A percentile compares a stretch with the other conserved stretches of the same genome.
Conservation (phyloP, 2,113 vertebrate species). For the Indicator indicator region DNA sequence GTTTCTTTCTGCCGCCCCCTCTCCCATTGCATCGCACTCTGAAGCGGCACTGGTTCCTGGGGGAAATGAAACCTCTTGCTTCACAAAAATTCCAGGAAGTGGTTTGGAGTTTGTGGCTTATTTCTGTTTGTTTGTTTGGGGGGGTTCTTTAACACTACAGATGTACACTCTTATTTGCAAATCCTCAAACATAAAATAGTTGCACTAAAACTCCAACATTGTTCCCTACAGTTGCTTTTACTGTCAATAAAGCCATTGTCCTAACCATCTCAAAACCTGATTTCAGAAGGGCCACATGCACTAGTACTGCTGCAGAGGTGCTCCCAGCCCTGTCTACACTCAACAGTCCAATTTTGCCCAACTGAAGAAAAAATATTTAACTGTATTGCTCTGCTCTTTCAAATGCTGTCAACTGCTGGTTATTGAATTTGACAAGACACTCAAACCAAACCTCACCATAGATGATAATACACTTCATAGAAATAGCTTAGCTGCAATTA, state of each 20-base stretch:
- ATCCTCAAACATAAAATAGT: not conserved
- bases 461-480: not conserved
- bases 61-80: not conserved
- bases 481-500: not conserved
- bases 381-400: not conserved
- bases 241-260: not conserved
- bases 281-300: fast-evolving
- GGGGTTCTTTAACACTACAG: not conserved
- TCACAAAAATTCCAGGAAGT: not conserved
- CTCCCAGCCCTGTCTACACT: not conserved
- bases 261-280: not conserved
- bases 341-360: not conserved
- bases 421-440: not conserved
- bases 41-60: fast-evolving
- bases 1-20: fast-evolving
- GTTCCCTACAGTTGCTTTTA: not conserved
- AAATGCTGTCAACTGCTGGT: not conserved
- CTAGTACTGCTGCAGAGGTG: too few species aligned
- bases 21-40: fast-evolving
- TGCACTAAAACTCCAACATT: not conserved
- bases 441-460: not conserved
- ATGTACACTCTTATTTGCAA: not conserved
- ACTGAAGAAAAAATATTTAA: not conserved
- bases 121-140: too few species aligned
- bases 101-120: not conserved